phyloP scores from a whole-genome alignment of 2,888 invertebrate species.

The Amiota minor region DNA sequence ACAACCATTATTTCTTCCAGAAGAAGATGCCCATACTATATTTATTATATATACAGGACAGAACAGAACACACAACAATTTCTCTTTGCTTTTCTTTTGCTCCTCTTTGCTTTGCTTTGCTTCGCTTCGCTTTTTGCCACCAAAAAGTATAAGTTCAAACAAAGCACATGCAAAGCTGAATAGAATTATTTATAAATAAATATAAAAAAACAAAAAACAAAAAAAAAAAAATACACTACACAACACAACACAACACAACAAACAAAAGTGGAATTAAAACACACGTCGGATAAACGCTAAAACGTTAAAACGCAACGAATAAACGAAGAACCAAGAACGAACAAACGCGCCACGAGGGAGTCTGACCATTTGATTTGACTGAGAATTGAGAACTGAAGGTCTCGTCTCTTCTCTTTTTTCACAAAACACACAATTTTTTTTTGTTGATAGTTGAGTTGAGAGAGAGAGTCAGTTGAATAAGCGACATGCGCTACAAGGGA shows the following conservation, averaged over 20 bases:
- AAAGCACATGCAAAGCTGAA: too few relatives aligned
- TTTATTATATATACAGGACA: too few relatives aligned
- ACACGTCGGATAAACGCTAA: neutral
- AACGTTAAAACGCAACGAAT: slow-evolving; percentile 1
- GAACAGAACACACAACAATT: neutral
- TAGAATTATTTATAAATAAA: too few relatives aligned
- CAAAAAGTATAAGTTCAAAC: too few relatives aligned
- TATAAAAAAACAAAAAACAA: too few relatives aligned
- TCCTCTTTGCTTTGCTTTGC: too few relatives aligned
- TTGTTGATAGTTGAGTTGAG: too few relatives aligned
- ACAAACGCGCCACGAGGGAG: slow-evolving; percentile 17
- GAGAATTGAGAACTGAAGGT: slow-evolving; percentile 23
- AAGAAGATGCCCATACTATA: too few relatives aligned
- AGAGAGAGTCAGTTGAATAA: neutral
- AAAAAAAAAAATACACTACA: too few relatives aligned
- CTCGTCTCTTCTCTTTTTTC: neutral
- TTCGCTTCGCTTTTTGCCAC: too few relatives aligned
- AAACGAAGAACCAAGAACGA: neutral
- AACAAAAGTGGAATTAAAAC: neutral
- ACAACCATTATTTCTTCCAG: neutral
- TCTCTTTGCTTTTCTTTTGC: neutral
- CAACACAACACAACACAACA: slow-evolving; percentile 4
- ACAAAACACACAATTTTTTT: neutral
- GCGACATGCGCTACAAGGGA: slow-evolving; percentile 31
- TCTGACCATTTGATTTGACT: slow-evolving; percentile 23